These are phyloP conservation scores for Bembecia ichneumoniformis DNA, from an alignment of 2,888 invertebrate genomes.

Conservation along the genomic window DNA sequence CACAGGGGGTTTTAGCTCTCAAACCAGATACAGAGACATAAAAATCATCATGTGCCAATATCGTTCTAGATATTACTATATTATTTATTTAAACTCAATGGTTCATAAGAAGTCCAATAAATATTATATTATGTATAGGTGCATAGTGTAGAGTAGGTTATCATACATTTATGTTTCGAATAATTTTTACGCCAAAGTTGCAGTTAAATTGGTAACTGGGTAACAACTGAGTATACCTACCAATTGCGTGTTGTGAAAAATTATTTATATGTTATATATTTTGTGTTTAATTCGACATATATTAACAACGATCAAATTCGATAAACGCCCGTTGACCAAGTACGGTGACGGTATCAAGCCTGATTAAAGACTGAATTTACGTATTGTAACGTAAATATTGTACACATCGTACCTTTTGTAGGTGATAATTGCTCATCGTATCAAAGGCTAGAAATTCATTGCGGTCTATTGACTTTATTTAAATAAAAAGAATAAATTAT, in stretches of 20 bases:
- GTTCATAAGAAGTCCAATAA: constrained; percentile 26
- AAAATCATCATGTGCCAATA: constrained; percentile 34
- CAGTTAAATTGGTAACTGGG: not conserved
- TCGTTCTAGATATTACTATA: constrained; percentile 14
- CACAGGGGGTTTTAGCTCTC: constrained; percentile 76
- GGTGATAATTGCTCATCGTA: constrained; percentile 57
- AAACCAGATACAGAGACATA: constrained; percentile 48
- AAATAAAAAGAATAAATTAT: constrained; percentile 15
- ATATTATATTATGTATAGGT: constrained; percentile 22
- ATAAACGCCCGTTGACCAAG: constrained; percentile 20
- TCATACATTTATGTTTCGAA: constrained; percentile 14
- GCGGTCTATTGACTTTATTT: constrained; percentile 66
- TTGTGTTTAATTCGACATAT: constrained; percentile 7
- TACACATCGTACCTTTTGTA: constrained; percentile 19
- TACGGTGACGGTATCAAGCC: constrained; percentile 37
- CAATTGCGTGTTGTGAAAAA: constrained; percentile 28
- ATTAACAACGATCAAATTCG: constrained; percentile 31
- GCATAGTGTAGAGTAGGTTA: too few relatives aligned
- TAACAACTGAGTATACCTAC: constrained; percentile 13
- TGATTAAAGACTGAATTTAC: constrained; percentile 67
- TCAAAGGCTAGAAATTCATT: constrained; percentile 50
- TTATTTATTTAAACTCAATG: not conserved
- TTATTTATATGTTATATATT: constrained; percentile 1
- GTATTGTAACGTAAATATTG: constrained; percentile 25
- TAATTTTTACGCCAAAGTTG: constrained; percentile 38